Conservation (phyloP, 2,797 vertebrate species). For the Hyperoplus immaculatus region DNA sequence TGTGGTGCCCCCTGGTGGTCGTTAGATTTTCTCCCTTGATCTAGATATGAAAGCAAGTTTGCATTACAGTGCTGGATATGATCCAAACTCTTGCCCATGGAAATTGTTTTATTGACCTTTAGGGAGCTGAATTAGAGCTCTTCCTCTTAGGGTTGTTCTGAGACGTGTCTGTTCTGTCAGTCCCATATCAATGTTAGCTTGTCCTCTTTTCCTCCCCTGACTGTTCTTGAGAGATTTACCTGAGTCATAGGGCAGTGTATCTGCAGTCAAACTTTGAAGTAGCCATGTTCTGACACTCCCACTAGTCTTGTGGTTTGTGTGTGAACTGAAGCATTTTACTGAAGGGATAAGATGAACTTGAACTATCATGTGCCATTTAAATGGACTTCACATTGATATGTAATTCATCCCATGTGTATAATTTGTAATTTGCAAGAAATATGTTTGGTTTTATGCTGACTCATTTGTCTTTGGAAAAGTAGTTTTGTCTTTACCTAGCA, state of each 20-base stretch:
- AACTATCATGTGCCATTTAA: not conserved
- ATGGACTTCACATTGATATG: not conserved
- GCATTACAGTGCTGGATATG: conserved; percentile 25
- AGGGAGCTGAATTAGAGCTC: conserved; percentile 14
- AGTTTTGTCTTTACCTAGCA: too few relatives aligned
- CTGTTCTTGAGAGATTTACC: conserved; percentile 22
- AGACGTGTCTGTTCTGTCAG: conserved; percentile 24
- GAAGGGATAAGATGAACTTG: not conserved
- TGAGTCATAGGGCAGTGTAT: conserved; percentile 33
- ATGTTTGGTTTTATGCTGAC: conserved; percentile 6
- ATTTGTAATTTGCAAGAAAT: not conserved
- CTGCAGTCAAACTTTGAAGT: conserved; percentile 15
- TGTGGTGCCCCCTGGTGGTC: conserved; percentile 69
- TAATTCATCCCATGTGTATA: not conserved
- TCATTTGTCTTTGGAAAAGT: conserved; percentile 9
- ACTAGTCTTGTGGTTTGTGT: conserved; percentile 4
- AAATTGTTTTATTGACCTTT: conserved; percentile 45
- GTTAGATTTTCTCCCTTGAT: not conserved
- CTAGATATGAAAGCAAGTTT: conserved; percentile 20
- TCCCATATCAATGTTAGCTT: conserved; percentile 16
- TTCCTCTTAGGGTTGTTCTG: conserved; percentile 22
- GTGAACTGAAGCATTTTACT: not conserved
- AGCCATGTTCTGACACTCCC: conserved; percentile 20
- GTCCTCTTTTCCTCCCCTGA: conserved; percentile 32
- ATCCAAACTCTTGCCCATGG: conserved; percentile 27